Base-by-base conservation (phyloP, 2,888 invertebrate species). In the Oscheius sp. region DNA sequence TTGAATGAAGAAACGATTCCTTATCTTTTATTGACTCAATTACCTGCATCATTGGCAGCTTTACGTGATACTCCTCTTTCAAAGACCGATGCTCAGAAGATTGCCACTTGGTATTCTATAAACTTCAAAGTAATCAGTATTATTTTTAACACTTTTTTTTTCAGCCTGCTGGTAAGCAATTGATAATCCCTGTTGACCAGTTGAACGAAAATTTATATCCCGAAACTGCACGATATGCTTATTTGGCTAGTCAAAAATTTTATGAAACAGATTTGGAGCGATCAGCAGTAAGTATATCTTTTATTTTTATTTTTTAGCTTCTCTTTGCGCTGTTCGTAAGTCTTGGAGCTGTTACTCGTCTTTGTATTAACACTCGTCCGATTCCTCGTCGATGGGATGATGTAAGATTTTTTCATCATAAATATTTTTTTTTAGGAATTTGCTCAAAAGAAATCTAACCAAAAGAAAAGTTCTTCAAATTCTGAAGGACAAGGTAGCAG, bases 221-320 rank as follows among this genome's bases (percentile, higher is more conserved):
- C 30, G 67, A 67, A 62, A 67, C 61, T 20, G 67, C 49, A 9
- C 67, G 49, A 6, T 59, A 24, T 20, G 57, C 71, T 4, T 45
- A 62, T 14, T 50, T 77, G 2, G 69, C 67, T 14, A 67, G 61
- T 20, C 41, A 32, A n/a, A 74, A 75, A 47, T 54, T 65, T 28
- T 76, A 67, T 32, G 78, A 78, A 61, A 76, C 71, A 6, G 74
- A 75, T 59, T 26, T 67, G 36, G 76, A 78, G 54, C 67, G 74
- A 28, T 71, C 78, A 4, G 38, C 66, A 56, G 75, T 75, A n/a
- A 26, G 36, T 26, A 22, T 36, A 14, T 38, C 12, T 17, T 26
- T 38, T 22, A 33, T 33, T 8, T 33, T 26, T 30, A n/a, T 24
- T 22, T 61, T 74, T 30, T 57, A 75, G 70, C 63, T 78, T 1